Conservation (phyloP, 2,797 vertebrate genomes). For the Sebastes minor region DNA sequence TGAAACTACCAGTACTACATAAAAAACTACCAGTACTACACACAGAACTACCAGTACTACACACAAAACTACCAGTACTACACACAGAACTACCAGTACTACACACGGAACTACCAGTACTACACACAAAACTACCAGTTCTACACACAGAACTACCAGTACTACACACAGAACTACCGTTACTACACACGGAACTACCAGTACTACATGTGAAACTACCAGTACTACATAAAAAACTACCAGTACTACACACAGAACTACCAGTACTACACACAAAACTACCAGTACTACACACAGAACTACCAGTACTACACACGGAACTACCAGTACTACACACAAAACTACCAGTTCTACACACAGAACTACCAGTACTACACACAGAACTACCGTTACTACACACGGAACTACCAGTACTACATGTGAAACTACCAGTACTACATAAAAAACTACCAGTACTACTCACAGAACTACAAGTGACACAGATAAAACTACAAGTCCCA, state of each 20-base stretch:
- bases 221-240: not conserved
- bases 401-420: not conserved
- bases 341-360: no score
- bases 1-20: no score
- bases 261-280: not conserved
- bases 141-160: no score
- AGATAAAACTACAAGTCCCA: not conserved
- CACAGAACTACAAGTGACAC: not conserved
- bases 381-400: no score
- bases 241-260: not conserved
- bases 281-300: not conserved
- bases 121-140: not conserved
- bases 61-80: no score
- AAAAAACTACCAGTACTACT: not conserved
- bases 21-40: no score
- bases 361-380: no score
- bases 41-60: no score
- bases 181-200: not conserved
- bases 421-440: not conserved
- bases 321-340: rapidly evolving
- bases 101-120: not conserved
- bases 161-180: not conserved
- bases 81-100: not conserved
- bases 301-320: not conserved
- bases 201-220: not conserved